phyloP scores from a whole-genome alignment of 2,113 vertebrate genomes.

The Microcebus ravelobensis region DNA sequence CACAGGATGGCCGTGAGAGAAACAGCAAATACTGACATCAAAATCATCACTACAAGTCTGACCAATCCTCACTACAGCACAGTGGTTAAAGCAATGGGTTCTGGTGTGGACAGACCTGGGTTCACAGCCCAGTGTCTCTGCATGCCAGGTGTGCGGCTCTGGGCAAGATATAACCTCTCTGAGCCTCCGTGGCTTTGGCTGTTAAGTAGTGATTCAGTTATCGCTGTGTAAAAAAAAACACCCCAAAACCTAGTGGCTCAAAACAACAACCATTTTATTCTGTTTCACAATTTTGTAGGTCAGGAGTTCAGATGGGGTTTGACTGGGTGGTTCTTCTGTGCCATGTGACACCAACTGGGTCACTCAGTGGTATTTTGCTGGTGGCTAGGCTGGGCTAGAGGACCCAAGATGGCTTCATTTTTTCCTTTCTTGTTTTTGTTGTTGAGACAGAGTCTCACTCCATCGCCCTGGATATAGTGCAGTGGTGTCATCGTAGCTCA shows the following conservation, averaged over 20 bases:
- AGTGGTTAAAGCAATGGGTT: not conserved
- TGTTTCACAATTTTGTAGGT: not conserved
- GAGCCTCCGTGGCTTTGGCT: not conserved
- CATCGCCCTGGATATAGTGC: not conserved
- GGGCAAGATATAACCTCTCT: not conserved
- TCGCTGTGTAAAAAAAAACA: not conserved
- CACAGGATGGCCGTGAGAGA: not conserved
- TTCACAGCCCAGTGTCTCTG: not conserved
- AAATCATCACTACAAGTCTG: not conserved
- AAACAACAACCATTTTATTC: not conserved
- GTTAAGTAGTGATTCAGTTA: not conserved
- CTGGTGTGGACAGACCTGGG: not conserved
- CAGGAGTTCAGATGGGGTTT: not conserved
- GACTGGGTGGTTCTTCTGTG: not conserved
- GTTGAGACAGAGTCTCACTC: not conserved
- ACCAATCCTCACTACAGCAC: not conserved
- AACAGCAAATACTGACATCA: slow-evolving; percentile 14
- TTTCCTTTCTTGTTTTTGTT: not conserved
- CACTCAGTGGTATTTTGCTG: not conserved
- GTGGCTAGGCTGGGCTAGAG: not conserved
- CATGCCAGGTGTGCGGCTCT: not conserved
- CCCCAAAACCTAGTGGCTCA: not conserved
- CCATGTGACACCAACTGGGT: not conserved
- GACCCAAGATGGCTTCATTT: not conserved
- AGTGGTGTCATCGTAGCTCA: too few relatives aligned